Base-by-base conservation (phyloP, 2,113 vertebrate genomes). In the Donacobius atricapilla region DNA sequence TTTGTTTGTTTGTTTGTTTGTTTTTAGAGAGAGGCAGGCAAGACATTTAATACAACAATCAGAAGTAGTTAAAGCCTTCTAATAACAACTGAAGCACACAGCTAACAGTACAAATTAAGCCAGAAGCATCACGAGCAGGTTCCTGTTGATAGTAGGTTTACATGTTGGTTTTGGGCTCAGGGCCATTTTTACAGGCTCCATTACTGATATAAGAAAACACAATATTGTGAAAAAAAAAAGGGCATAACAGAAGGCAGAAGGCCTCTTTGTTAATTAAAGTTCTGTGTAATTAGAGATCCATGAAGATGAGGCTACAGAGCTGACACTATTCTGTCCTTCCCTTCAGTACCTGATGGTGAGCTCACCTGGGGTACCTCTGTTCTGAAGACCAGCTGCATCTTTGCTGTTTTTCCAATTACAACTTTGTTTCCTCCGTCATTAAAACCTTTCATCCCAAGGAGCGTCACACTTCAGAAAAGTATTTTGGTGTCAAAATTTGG, bases 81-180 rank as follows among this genome's bases (percentile, higher is more conserved):
- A 31, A 33, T 21, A 69, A 7, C 5, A 23, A 28, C 40, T 56
- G 35, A 82, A 83, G 19, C 6, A 3, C 70, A 57, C 8, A 78
- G 28, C 53, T 87, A 47, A 47, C 31, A 57, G 7, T 63, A 33
- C 14, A 91, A 80, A 89, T 72, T 91, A 95, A 81, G 45, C 28
- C 54, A 91, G 66, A 89, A 20, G n/a, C 37, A 78, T 69, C 44
- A 25, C 18, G 23, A 51, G 5, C 48, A 76, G 28, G 11, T 69
- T 90, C 37, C 50, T 93, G n/a, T 86, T 57, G 47, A 61, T 91
- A 76, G 54, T 47, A 18, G 0, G 1, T 12, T 87, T 57, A 15
- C 54, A 37, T 53, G 50, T 51, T 87, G 56, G 20, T 54, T 96
- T 94, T 83, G 66, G 63, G 47, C 44, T 94, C 47, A 51, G 68